A percentile compares a stretch with the other conserved stretches of the same genome.
Conservation (phyloP, 92 coral and sea anemone genomes). For the Porites rus region DNA sequence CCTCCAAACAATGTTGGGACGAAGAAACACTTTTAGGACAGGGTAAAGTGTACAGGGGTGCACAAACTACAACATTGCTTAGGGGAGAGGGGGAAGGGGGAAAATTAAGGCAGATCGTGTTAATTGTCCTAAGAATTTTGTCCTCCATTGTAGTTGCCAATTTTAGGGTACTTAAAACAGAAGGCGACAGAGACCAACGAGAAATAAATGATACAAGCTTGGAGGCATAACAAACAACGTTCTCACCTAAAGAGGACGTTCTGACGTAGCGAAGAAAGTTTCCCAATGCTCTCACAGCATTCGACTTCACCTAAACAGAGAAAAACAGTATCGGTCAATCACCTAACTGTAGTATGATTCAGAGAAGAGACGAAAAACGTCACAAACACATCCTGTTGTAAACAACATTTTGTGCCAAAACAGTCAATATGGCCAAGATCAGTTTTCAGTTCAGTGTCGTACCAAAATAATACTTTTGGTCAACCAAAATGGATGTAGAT, state of each 20-base stretch:
- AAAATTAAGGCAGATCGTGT: too few relatives aligned
- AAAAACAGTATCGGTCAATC: background rate
- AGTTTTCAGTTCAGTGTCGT: too few relatives aligned
- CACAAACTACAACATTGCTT: too few relatives aligned
- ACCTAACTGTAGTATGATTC: background rate
- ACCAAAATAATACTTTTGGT: too few relatives aligned
- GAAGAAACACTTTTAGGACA: too few relatives aligned
- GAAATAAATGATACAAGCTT: background rate
- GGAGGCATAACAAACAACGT: background rate
- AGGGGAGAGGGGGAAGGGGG: too few relatives aligned
- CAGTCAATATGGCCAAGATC: too few relatives aligned
- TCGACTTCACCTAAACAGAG: conserved; percentile 84
- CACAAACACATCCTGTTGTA: background rate
- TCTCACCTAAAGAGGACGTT: conserved; percentile 74
- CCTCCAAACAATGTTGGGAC: too few relatives aligned
- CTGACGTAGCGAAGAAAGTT: conserved; percentile 86
- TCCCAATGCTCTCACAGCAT: conserved; percentile 93
- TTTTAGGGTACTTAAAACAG: background rate
- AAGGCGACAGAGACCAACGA: background rate
- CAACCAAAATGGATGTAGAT: too few relatives aligned
- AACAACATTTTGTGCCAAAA: background rate
- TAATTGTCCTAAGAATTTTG: too few relatives aligned
- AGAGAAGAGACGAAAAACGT: background rate
- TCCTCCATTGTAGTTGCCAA: too few relatives aligned
- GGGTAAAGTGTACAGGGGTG: too few relatives aligned